Evolutionary conservation across 2,797 vertebrate genomes (phyloP).

Genomic region (Microctenopoma stevenorrisi): DNA sequence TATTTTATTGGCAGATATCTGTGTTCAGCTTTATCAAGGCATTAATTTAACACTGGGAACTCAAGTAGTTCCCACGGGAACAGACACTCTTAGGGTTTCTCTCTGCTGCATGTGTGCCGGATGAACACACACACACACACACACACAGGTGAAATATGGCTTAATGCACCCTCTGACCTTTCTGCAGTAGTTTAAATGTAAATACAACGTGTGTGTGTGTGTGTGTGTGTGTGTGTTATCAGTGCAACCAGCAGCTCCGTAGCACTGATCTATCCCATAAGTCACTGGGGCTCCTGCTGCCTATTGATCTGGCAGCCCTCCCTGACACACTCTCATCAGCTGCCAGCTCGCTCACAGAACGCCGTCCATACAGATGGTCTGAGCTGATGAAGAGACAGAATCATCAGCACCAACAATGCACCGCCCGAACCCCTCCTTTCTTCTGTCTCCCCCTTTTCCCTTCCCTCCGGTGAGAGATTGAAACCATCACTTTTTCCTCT

Average conservation of each 20-base stretch:
- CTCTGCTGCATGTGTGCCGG: no score
- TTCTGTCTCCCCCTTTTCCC: not conserved
- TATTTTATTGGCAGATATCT: conserved; percentile 37
- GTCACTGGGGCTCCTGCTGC: conserved; percentile 61
- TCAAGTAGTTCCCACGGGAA: not conserved
- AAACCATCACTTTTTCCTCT: not conserved
- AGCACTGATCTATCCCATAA: conserved; percentile 65
- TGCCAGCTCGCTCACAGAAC: conserved; percentile 59
- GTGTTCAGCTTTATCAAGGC: conserved; percentile 31
- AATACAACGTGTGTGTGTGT: conserved; percentile 16
- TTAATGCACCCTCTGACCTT: conserved; percentile 38
- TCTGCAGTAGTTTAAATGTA: conserved; percentile 16
- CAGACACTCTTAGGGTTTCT: no score
- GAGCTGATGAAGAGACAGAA: conserved; percentile 52
- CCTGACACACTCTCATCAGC: conserved; percentile 33
- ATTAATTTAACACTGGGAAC: conserved; percentile 7
- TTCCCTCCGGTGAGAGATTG: not conserved
- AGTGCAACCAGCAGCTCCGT: conserved; percentile 51
- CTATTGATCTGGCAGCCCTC: conserved; percentile 71
- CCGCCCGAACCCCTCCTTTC: conserved; percentile 2
- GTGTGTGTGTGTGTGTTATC: conserved; percentile 39
- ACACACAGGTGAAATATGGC: conserved; percentile 13
- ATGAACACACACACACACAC: conserved; percentile 19
- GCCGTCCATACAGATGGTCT: conserved; percentile 65
- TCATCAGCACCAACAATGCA: conserved; percentile 12